Base-by-base conservation (phyloP, 2,797 vertebrate species). In the Megalops cyprinoides region DNA sequence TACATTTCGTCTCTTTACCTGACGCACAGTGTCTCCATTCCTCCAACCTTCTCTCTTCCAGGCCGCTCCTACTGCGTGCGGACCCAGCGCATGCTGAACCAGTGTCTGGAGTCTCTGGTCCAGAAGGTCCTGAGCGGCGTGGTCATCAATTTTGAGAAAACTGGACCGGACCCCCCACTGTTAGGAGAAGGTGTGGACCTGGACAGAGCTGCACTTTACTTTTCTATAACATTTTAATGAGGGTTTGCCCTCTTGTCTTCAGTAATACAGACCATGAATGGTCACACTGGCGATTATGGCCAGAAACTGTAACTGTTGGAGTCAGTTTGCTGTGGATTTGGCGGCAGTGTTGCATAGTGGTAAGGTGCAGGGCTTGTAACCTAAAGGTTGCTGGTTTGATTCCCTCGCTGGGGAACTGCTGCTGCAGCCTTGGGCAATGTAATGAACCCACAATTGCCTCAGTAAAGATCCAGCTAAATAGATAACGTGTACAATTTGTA, bases 51-150 rank as follows among this genome's bases (percentile, higher is more conserved):
- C 44, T 84, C 81, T 82, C 28, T 80, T 28, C 0, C 3, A 96
- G 97, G 97, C 73, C 96, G 97, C 77, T 99, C 97, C 0, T 99
- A 98, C 90, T 99, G 97, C 1, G 97, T 99, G 81, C 94, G 96
- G 86, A 98, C 97, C 34, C 97, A 98, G 85, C 94, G 97, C 90
- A 90, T 96, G 95, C 92, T 96, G 89, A 96, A 95, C 84, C 95
- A 96, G 0, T 96, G 95, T 86, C 92, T 96, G 88, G 95, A 96
- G 85, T 96, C 95, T 82, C 89, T 96, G 82, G 94, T 95, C 88
- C 95, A 96, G 44, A 96, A 96, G 91, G 93, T 96, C 85, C 95
- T 95, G 90, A 96, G 94, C 84, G 95, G 95, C 79, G 95, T 96
- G 80, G 95, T 96, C 85, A 95, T 96, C 87, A 93, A 96, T 87